phyloP scores from a whole-genome alignment of 2,888 invertebrate species.

The Patella ulyssiponensis region DNA sequence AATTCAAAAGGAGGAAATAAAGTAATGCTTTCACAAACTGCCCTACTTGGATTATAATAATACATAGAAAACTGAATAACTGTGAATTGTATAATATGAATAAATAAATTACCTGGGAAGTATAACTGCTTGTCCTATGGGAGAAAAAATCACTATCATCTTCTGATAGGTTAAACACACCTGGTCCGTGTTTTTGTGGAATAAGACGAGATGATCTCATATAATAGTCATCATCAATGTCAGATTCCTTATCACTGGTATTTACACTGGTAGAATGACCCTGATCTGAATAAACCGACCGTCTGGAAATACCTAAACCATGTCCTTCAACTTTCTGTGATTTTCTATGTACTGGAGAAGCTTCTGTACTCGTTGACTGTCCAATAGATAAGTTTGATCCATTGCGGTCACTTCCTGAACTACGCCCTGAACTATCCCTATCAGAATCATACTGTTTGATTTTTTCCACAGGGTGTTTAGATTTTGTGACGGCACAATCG shows the following conservation, averaged over 20 bases:
- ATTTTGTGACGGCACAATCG: conserved; percentile 17
- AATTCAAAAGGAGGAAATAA: too few relatives aligned
- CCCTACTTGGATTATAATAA: too few relatives aligned
- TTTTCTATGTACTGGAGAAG: conserved; percentile 16
- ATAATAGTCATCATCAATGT: conserved; percentile 32
- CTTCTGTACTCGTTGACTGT: conserved; percentile 30
- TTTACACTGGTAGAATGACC: conserved; percentile 32
- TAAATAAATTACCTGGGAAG: neutral
- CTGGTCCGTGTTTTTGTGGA: conserved; percentile 26
- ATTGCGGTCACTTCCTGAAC: neutral
- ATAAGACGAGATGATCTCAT: conserved; percentile 26
- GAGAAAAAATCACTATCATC: conserved; percentile 22
- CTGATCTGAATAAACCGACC: conserved; percentile 31
- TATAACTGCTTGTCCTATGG: conserved; percentile 10
- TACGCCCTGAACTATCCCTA: conserved; percentile 1
- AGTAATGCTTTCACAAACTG: too few relatives aligned
- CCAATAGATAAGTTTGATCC: conserved; percentile 17
- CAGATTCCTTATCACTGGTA: conserved; percentile 33
- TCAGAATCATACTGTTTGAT: conserved; percentile 17
- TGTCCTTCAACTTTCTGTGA: neutral
- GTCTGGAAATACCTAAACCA: conserved; percentile 18
- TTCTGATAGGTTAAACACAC: conserved; percentile 22
- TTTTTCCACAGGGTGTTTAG: conserved; percentile 17
- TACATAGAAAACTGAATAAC: too few relatives aligned
- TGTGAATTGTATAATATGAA: too few relatives aligned